phyloP scores from a whole-genome alignment of 1,140 invertebrate genomes.

The Panagrolaimus sp. region DNA sequence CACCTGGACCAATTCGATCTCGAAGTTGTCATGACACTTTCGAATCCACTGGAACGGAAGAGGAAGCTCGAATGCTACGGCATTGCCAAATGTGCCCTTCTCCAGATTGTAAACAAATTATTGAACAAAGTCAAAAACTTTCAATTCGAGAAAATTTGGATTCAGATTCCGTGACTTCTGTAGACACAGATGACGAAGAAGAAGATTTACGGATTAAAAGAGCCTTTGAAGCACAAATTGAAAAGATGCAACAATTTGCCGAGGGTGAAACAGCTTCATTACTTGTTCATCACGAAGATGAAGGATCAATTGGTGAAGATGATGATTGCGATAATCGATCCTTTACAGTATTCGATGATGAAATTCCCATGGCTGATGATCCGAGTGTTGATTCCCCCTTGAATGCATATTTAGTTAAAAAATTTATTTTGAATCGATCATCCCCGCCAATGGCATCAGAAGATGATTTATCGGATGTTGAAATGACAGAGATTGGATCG shows the following conservation, averaged over 20 bases:
- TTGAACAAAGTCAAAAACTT: too few species aligned
- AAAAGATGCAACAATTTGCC: conserved; percentile 12
- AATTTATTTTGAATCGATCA: conserved; percentile 13
- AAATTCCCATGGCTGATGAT: conserved; percentile 25
- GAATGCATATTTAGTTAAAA: conserved; percentile 13
- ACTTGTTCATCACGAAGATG: conserved; percentile 5
- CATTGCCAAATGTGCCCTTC: too few species aligned
- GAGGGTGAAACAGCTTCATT: conserved; percentile 10
- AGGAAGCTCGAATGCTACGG: too few species aligned
- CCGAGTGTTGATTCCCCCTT: not conserved
- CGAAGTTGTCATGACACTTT: not conserved
- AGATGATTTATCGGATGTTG: conserved; percentile 28
- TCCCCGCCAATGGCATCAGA: conserved; percentile 20
- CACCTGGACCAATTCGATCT: not conserved
- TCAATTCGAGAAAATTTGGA: not conserved
- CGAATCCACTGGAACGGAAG: not conserved
- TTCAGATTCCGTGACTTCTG: not conserved
- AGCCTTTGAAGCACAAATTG: conserved; percentile 11
- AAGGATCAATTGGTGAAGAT: not conserved
- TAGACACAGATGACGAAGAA: not conserved
- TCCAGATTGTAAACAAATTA: not conserved
- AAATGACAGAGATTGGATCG: not conserved
- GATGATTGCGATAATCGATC: conserved; percentile 4
- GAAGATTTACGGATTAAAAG: not conserved
- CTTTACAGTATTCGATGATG: conserved; percentile 17